phyloP scores from a whole-genome alignment of 2,113 vertebrate species.

The Rhabdomys dilectus region DNA sequence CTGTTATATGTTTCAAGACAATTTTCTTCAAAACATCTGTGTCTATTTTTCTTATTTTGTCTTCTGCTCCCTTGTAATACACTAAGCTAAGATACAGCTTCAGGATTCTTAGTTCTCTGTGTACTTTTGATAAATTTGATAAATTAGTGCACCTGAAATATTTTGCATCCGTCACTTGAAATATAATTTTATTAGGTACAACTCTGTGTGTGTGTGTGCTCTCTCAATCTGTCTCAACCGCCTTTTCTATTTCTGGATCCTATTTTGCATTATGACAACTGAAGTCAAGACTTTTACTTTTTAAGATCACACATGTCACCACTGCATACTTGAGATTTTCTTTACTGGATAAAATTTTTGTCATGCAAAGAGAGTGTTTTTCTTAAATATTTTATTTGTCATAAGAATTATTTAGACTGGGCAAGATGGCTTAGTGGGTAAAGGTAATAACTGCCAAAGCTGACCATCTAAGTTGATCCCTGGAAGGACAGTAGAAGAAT shows the following conservation, averaged over 20 bases:
- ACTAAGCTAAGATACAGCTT: background rate
- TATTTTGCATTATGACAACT: background rate
- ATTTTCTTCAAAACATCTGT: background rate
- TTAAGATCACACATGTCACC: background rate
- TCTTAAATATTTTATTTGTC: background rate
- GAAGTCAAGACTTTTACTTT: background rate
- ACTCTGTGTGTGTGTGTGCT: too few relatives aligned
- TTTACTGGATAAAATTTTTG: background rate
- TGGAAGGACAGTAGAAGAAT: background rate
- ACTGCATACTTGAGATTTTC: background rate
- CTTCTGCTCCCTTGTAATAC: background rate
- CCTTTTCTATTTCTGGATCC: background rate
- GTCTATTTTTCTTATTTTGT: background rate
- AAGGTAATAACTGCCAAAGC: background rate
- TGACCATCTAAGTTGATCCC: background rate
- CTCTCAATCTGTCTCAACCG: background rate
- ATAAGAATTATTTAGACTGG: background rate
- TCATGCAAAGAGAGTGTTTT: background rate
- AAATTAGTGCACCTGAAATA: background rate
- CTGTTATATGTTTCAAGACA: background rate
- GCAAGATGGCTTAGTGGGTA: background rate
- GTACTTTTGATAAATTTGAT: background rate
- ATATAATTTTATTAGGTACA: background rate
- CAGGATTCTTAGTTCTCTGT: background rate
- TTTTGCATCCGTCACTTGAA: background rate